Percentiles rank a stretch among this genome's conserved stretches.
Conservation (phyloP, 2,113 vertebrate genomes). For the Chaetorhynchus papuensis region DNA sequence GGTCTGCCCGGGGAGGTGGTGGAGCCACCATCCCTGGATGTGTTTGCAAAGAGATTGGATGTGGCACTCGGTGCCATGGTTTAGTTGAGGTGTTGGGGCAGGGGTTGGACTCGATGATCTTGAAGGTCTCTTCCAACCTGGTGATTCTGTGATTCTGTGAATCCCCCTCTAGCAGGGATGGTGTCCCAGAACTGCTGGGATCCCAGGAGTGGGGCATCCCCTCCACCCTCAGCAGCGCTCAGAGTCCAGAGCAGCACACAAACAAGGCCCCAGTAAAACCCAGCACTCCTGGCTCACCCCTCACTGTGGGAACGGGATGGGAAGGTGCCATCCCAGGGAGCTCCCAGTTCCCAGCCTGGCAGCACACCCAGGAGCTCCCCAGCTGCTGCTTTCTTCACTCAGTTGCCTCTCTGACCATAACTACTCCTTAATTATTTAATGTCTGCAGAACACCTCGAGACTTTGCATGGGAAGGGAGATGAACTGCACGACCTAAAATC, state of each 20-base stretch:
- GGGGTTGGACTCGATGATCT: no score
- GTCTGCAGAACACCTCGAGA: slow-evolving; percentile 40
- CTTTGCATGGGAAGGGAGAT: slow-evolving; percentile 1
- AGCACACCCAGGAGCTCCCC: not conserved
- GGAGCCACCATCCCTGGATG: no score
- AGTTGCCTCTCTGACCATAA: not conserved
- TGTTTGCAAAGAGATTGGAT: no score
- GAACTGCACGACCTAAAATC: slow-evolving; percentile 19
- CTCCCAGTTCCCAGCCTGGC: not conserved
- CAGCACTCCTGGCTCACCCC: not conserved
- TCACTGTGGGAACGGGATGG: accelerated
- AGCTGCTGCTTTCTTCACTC: not conserved
- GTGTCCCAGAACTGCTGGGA: not conserved
- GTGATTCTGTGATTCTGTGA: no score
- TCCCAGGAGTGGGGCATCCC: accelerated
- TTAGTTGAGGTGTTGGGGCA: no score
- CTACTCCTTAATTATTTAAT: slow-evolving; percentile 51
- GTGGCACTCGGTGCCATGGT: no score
- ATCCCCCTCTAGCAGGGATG: not conserved
- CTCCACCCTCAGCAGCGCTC: accelerated
- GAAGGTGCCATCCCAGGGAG: accelerated
- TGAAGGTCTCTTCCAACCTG: no score
- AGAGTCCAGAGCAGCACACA: not conserved
- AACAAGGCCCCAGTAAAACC: not conserved
- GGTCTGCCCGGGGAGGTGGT: no score